Conservation (phyloP, 2,113 vertebrate species). For the Smithornis capensis region DNA sequence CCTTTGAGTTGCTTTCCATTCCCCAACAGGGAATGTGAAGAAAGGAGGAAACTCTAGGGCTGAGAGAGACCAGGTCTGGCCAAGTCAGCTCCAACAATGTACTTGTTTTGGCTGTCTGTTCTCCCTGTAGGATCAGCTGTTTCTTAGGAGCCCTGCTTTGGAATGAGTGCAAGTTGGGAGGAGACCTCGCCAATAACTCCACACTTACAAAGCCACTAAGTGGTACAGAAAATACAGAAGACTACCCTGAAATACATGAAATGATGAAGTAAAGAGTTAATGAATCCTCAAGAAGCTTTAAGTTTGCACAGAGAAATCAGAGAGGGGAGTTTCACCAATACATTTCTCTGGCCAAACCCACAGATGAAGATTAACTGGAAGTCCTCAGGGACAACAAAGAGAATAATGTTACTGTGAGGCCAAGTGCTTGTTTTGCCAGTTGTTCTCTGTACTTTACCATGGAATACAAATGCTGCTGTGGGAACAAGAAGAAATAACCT, state of each 20-base stretch:
- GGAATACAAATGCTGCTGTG: background rate
- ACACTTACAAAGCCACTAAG: background rate
- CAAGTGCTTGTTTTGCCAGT: background rate
- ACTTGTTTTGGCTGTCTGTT: background rate
- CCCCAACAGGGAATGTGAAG: background rate
- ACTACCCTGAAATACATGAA: background rate
- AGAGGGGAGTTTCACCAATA: background rate
- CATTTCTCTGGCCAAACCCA: constrained; percentile 30
- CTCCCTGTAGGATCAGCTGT: background rate
- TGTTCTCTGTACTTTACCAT: background rate
- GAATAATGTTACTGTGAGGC: background rate
- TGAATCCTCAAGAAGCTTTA: background rate
- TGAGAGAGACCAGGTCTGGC: background rate
- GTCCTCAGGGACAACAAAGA: constrained; percentile 14
- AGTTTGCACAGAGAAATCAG: background rate
- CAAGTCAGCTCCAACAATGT: background rate
- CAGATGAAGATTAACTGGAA: constrained; percentile 14
- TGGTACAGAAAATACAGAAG: background rate
- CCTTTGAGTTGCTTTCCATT: background rate
- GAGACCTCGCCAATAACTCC: background rate
- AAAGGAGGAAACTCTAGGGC: background rate
- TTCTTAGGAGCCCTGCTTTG: background rate
- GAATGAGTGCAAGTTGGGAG: background rate
- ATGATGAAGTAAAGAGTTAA: constrained; percentile 15
- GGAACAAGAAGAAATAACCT: background rate